Conservation (phyloP, 2,797 vertebrate genomes). For the Heteromormyrus szaboi region DNA sequence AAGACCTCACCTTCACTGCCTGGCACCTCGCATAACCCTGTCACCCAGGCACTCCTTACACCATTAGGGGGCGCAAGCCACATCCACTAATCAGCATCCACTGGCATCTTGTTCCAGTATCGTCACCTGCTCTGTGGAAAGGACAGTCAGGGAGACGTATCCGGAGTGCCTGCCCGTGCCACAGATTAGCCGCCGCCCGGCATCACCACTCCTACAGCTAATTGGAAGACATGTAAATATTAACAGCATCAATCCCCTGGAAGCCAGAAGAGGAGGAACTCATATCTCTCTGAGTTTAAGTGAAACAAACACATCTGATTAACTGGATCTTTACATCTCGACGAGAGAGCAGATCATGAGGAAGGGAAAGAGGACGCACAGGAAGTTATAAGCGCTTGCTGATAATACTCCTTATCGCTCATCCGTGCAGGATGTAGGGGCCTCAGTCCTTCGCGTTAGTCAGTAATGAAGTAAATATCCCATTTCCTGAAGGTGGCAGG, state of each 20-base stretch:
- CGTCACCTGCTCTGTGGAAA: not conserved
- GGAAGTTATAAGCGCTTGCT: not conserved
- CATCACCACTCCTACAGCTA: not conserved
- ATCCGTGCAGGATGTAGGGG: not conserved
- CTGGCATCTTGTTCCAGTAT: not conserved
- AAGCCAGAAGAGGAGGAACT: not conserved
- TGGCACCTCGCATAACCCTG: not conserved
- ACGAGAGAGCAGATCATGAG: not conserved
- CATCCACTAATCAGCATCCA: not conserved
- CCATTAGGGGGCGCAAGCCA: not conserved
- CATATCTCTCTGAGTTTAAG: not conserved
- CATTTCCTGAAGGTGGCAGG: not conserved
- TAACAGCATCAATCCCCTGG: not conserved
- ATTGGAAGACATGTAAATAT: constrained; percentile 16
- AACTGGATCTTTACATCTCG: not conserved
- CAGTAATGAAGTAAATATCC: constrained; percentile 1
- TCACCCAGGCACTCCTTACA: not conserved
- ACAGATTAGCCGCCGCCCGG: not conserved
- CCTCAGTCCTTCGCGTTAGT: not conserved
- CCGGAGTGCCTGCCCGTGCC: not conserved
- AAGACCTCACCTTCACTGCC: not conserved
- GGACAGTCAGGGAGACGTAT: not conserved
- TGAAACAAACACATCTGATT: not conserved
- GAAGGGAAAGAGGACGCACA: not conserved
- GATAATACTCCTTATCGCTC: not conserved